Evolutionary conservation across 1,140 invertebrate species (phyloP).

Genomic region (Diachasma alloeum): DNA sequence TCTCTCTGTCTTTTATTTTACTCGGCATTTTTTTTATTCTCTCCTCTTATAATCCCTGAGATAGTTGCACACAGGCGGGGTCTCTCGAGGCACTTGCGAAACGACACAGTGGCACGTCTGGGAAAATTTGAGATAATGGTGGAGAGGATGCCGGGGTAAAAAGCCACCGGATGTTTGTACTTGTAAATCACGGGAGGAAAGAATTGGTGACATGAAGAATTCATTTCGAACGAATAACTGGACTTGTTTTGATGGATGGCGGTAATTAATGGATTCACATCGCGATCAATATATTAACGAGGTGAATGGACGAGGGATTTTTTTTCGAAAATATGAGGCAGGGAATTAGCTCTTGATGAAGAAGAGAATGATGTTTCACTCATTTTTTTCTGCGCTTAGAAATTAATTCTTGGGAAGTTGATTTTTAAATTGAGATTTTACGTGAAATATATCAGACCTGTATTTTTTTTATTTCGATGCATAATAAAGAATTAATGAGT

Average conservation of each 20-base stretch:
- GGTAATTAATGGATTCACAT: no score
- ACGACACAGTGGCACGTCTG: conserved; percentile 13
- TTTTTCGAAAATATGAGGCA: no score
- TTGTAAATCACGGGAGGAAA: neutral
- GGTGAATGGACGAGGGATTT: no score
- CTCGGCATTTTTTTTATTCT: neutral
- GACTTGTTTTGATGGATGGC: neutral
- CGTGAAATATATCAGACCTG: no score
- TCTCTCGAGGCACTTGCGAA: conserved; percentile 30
- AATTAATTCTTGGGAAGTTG: no score
- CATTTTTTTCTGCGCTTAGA: no score
- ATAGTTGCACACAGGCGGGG: neutral
- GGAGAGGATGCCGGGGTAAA: neutral
- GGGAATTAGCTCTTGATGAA: no score
- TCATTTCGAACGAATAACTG: neutral
- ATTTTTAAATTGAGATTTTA: no score
- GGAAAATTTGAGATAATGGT: conserved; percentile 7
- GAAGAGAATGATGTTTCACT: no score
- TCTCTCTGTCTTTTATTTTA: neutral
- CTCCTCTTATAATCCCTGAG: neutral
- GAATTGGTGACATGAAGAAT: neutral
- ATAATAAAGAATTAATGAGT: no score
- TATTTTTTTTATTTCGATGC: no score
- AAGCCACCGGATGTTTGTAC: neutral
- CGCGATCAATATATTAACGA: no score